Evolutionary conservation across 1,140 invertebrate genomes (phyloP), one percentile per base, ranked within the genome.

Genomic region (Agraylea sexmaculata): DNA sequence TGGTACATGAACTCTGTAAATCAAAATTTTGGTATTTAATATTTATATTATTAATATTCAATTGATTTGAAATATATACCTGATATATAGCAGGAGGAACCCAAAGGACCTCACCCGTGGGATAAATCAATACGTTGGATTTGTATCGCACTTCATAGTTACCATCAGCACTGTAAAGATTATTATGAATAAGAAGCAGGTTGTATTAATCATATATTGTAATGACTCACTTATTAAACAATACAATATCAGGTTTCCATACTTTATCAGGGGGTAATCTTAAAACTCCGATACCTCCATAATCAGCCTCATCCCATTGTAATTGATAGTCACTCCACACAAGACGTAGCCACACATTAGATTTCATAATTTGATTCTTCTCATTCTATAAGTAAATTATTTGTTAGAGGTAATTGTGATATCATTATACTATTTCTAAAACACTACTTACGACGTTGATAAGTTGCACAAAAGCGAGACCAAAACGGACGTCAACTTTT

Each of bases 321-420:
- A 99, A 67, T 64, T 98, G 94, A 66, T 97, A 98, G 66, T 99
- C 96, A 59, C 77, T 83, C 96, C 96, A 99, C 37, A 90, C 88
- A 69, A 96, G 76, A 63, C 90, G 75, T 55, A 95, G 70, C 93
- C 93, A 97, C 21, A 97, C 91, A 62, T 97, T 97, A 7, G 91
- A 93, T 68, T 96, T 97, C 91, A 96, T 95, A 54, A 97, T 93
- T 73, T 97, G 92, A 71, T 94, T 95, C 65, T 95, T 96, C 68
- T 97, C 93, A 58, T 97, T 95, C 93, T 97, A 70, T 46, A 81
- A 77, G 43, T 54, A 53, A 40, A 15, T 40, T 30, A 12, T 20
- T 12, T 19, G 11, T 8, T 8, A 25, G 23, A 8, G 7, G 12
- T 8, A 8, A 25, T 25, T 25, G 23, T 7, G 12, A 25, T 25